These are phyloP conservation scores for Notothenia coriiceps DNA, from an alignment of 2,113 vertebrate genomes.

Conservation along the genomic window DNA sequence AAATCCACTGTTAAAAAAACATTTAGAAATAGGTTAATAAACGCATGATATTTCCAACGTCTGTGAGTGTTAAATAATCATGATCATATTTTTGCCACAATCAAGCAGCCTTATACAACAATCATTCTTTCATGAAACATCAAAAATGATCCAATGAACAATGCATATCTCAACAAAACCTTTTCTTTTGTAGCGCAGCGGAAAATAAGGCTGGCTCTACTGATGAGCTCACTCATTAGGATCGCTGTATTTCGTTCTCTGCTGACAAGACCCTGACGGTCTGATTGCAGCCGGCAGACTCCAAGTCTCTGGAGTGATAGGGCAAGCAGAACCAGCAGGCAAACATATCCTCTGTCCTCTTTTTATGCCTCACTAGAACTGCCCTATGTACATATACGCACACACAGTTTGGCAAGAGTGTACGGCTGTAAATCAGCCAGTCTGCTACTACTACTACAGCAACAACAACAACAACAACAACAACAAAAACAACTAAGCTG, in stretches of 20 bases:
- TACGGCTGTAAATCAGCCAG: constrained; percentile 67
- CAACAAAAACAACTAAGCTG: constrained; percentile 43
- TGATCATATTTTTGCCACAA: too few relatives aligned
- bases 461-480: neutral
- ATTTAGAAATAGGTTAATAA: too few relatives aligned
- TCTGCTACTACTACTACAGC: constrained; percentile 42
- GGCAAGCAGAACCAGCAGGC: constrained; percentile 50
- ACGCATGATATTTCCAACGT: too few relatives aligned
- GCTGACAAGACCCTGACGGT: constrained; percentile 22
- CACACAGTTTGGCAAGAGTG: constrained; percentile 43
- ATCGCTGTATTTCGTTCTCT: constrained; percentile 46
- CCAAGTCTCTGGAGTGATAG: constrained; percentile 54
- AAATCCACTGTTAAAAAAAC: too few relatives aligned
- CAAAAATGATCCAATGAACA: constrained; percentile 3
- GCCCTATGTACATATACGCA: constrained; percentile 34
- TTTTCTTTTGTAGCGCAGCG: constrained; percentile 11
- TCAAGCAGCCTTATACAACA: neutral
- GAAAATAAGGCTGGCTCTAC: constrained; percentile 21
- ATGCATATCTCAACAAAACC: neutral
- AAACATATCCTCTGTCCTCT: constrained; percentile 57
- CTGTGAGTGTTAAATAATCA: too few relatives aligned
- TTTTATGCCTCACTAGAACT: constrained; percentile 54
- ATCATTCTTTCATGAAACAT: constrained; percentile 25
- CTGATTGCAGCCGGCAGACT: constrained; percentile 28
- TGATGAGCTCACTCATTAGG: constrained; percentile 64